Evolutionary conservation across 2,797 vertebrate genomes (phyloP), one percentile per base, ranked within the genome.

Genomic region (Silurus lanzhouensis): DNA sequence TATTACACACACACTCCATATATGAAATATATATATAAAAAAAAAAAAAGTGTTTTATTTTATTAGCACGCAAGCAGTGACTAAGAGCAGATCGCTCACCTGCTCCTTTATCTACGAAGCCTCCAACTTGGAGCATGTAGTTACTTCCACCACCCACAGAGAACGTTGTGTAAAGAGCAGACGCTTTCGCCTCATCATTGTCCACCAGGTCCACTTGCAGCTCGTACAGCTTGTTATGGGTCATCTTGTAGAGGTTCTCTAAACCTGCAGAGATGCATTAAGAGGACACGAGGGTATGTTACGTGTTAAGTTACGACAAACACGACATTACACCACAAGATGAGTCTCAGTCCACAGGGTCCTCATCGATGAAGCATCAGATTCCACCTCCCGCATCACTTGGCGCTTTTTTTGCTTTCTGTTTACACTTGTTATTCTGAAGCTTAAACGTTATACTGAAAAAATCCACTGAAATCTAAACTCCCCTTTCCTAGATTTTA

Each of bases 171-270:
- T 92, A 94, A 0, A 74, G 44, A 15, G 90, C 89, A 1, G 75
- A 89, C 57, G 89, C 92, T 7, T 46, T 90, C 6, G 79, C 67
- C 1, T 88, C 90, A 0, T 92, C 85, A 31, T 90, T 90, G 88
- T 94, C 91, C 19, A 93, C 91, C 90, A 93, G 85, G 80, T 94
- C 91, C 70, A 94, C 92, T 80, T 80, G 90, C 87, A 94, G 87
- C 89, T 94, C 89, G 15, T 93, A 93, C 2, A 1, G 84, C 25
- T 89, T 89, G n/a, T 63, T 38, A 83, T 84, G 81, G 0, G 91
- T 93, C 67, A 94, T 78, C 31, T 89, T 86, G 70, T 92, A 91
- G 88, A 94, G 93, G 10, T 87, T 93, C 83, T 93, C 90, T 77
- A 92, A 84, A 19, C 93, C 92, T 92, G 84, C 52, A 61, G 60